A percentile compares a stretch with the other conserved stretches of the same genome.
Conservation (phyloP, 2,797 vertebrate genomes). For the Myripristis murdjan region DNA sequence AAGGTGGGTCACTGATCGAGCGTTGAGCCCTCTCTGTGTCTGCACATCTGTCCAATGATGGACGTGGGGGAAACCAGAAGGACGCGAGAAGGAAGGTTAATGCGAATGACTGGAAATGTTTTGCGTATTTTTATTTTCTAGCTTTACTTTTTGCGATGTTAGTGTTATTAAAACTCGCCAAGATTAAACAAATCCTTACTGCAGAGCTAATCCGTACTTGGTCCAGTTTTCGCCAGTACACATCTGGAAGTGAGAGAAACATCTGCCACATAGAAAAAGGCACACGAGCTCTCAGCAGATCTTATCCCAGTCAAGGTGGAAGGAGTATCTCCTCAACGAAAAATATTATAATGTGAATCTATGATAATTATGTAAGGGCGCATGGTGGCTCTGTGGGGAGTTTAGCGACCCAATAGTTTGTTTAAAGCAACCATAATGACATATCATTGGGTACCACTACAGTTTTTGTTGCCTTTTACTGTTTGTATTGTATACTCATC, state of each 20-base stretch:
- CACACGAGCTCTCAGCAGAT: background rate
- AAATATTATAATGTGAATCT: too few species aligned
- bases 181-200: background rate
- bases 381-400: too few species aligned
- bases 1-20: slow-evolving; percentile 79
- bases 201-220: background rate
- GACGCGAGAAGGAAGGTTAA: too few species aligned
- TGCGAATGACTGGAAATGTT: too few species aligned
- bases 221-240: background rate
- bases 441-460: too few species aligned
- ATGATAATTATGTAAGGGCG: too few species aligned
- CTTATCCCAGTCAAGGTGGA: background rate
- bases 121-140: background rate
- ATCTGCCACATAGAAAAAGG: background rate
- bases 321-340: too few species aligned
- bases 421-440: too few species aligned
- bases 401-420: too few species aligned
- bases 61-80: too few species aligned
- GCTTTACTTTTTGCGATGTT: background rate
- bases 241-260: slow-evolving; percentile 1
- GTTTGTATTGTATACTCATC: background rate
- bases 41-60: background rate
- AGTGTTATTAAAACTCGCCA: background rate
- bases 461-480: background rate
- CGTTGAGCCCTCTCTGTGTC: background rate